phyloP scores from a whole-genome alignment of 2,113 vertebrate genomes.

The Callipepla squamata region DNA sequence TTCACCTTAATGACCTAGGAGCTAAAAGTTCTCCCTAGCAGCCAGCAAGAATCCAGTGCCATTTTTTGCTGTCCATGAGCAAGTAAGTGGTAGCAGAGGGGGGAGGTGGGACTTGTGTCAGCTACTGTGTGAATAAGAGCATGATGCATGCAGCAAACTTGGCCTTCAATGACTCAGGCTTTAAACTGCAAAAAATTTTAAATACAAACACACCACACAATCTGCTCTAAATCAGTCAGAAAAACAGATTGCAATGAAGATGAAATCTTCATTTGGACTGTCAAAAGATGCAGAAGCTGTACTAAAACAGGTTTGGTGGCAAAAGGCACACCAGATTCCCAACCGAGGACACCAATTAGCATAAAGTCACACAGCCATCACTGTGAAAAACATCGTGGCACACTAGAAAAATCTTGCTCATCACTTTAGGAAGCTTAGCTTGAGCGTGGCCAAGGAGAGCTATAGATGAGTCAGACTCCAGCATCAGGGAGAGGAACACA shows the following conservation, averaged over 20 bases:
- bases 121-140: background rate
- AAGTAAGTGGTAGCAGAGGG: background rate
- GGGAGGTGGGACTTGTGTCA: background rate
- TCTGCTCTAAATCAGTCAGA: constrained; percentile 36
- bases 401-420: background rate
- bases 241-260: constrained; percentile 38
- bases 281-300: constrained; percentile 55
- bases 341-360: constrained; percentile 53
- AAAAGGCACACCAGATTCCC: constrained; percentile 56
- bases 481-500: background rate
- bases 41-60: background rate
- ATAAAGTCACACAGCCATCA: constrained; percentile 1
- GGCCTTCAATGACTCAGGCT: constrained; percentile 8
- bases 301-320: constrained; percentile 61
- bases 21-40: background rate
- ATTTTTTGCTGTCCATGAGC: background rate
- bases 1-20: background rate
- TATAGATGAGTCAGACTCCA: background rate
- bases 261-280: constrained; percentile 48
- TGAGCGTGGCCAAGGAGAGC: constrained; percentile 37
- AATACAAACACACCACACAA: background rate
- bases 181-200: constrained; percentile 20
- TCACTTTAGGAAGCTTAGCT: constrained; percentile 24
- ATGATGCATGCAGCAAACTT: background rate
- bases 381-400: constrained; percentile 1